These are phyloP conservation scores for Hyphantria cunea DNA, from an alignment of 1,140 invertebrate genomes.

Conservation along the genomic window DNA sequence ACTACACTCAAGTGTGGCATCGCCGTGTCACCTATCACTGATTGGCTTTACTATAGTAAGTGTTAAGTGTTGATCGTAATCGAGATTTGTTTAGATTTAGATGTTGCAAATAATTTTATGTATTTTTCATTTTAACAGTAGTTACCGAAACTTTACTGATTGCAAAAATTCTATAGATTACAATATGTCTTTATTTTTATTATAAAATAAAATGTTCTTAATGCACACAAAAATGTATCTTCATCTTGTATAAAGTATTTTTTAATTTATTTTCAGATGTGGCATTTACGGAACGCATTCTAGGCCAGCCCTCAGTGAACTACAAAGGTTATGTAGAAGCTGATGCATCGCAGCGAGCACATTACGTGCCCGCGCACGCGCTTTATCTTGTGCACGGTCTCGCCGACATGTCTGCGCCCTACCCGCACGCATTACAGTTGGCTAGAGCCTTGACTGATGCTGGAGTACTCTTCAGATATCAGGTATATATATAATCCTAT, in stretches of 20 bases:
- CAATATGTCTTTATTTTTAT: too few relatives aligned
- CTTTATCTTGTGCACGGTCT: conserved; percentile 95
- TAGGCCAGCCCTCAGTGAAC: conserved; percentile 94
- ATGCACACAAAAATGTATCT: too few relatives aligned
- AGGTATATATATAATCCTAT: too few relatives aligned
- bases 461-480: conserved; percentile 94
- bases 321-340: conserved; percentile 96
- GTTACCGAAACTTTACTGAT: too few relatives aligned
- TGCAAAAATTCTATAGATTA: too few relatives aligned
- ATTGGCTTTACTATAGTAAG: conserved; percentile 97
- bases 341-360: conserved; percentile 92
- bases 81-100: too few relatives aligned
- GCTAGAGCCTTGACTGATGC: conserved; percentile 93
- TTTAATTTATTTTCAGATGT: conserved; percentile 87
- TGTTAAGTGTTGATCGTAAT: too few relatives aligned
- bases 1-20: conserved; percentile 95
- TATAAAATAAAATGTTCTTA: too few relatives aligned
- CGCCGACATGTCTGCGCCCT: conserved; percentile 94
- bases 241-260: too few relatives aligned
- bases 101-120: too few relatives aligned
- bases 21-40: conserved; percentile 95
- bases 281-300: conserved; percentile 95
- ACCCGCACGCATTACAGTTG: conserved; percentile 94
- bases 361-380: conserved; percentile 91
- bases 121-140: too few relatives aligned